phyloP scores from a whole-genome alignment of 2,113 vertebrate species.

The Naja naja region DNA sequence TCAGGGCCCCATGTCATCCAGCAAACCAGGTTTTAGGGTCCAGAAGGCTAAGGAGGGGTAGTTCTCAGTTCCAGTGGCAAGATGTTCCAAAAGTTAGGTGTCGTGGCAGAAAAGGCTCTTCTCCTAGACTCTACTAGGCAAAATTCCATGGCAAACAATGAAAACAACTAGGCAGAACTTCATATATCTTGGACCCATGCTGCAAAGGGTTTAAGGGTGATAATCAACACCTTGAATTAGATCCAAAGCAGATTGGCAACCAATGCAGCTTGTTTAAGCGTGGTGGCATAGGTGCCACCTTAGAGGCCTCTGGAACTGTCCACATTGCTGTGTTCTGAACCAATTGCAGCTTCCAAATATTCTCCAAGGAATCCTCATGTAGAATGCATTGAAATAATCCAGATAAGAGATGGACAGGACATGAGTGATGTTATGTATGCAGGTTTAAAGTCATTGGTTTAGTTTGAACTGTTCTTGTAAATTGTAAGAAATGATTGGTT shows the following conservation, averaged over 20 bases:
- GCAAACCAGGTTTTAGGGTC: neutral
- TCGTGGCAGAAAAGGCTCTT: neutral
- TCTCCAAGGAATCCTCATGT: neutral
- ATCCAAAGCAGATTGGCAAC: neutral
- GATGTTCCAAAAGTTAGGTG: neutral
- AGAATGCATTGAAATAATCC: neutral
- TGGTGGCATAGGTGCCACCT: neutral
- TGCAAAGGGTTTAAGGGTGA: neutral
- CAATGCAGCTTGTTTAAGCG: neutral
- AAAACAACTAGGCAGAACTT: too few species aligned
- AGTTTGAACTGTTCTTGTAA: too few species aligned
- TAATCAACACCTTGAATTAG: neutral
- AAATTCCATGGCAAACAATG: neutral
- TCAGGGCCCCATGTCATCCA: neutral
- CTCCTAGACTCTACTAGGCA: neutral
- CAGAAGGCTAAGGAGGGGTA: neutral
- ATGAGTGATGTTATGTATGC: too few species aligned
- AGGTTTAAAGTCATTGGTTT: too few species aligned
- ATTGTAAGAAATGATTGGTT: too few species aligned
- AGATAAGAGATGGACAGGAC: neutral
- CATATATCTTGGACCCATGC: neutral
- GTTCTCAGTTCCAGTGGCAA: neutral
- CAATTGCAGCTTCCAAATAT: neutral
- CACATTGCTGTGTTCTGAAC: neutral
- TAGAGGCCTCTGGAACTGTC: neutral